Conservation (phyloP, 2,888 invertebrate genomes). For the Hylaea fasciaria region DNA sequence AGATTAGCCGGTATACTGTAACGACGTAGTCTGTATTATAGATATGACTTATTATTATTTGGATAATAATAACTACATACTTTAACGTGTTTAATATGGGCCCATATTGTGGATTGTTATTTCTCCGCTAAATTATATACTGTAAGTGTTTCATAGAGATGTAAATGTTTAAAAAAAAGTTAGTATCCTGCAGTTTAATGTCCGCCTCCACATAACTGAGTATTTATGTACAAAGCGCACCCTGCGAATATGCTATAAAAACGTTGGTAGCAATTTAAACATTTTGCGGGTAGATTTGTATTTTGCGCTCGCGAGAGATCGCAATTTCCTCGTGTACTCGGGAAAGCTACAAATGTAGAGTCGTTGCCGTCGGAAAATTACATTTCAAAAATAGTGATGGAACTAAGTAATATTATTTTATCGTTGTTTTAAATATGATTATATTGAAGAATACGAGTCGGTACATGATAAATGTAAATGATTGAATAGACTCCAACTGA, state of each 20-base stretch:
- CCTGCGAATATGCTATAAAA: slow-evolving; percentile 70
- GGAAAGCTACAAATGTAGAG: slow-evolving; percentile 84
- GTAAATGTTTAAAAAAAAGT: not conserved
- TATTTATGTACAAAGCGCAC: slow-evolving; percentile 15
- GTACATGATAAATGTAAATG: no score
- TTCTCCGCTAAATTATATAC: no score
- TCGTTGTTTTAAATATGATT: slow-evolving; percentile 23
- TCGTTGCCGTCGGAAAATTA: slow-evolving; percentile 82
- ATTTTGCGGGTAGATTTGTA: slow-evolving; percentile 75
- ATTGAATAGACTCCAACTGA: no score
- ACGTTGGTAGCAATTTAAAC: slow-evolving; percentile 76
- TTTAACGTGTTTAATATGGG: no score
- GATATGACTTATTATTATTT: no score
- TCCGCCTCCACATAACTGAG: slow-evolving; percentile 26
- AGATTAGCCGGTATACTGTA: no score
- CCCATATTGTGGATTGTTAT: no score
- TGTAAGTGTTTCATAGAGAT: no score
- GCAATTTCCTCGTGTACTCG: slow-evolving; percentile 82
- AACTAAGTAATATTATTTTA: slow-evolving; percentile 32
- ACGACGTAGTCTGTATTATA: no score
- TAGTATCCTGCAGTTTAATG: slow-evolving; percentile 28
- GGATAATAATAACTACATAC: no score
- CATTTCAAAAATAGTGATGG: slow-evolving; percentile 80
- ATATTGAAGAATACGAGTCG: no score
- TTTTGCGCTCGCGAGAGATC: slow-evolving; percentile 74